These are phyloP conservation scores for Heteromormyrus szaboi DNA, from an alignment of 2,797 vertebrate species.

Conservation along the genomic window DNA sequence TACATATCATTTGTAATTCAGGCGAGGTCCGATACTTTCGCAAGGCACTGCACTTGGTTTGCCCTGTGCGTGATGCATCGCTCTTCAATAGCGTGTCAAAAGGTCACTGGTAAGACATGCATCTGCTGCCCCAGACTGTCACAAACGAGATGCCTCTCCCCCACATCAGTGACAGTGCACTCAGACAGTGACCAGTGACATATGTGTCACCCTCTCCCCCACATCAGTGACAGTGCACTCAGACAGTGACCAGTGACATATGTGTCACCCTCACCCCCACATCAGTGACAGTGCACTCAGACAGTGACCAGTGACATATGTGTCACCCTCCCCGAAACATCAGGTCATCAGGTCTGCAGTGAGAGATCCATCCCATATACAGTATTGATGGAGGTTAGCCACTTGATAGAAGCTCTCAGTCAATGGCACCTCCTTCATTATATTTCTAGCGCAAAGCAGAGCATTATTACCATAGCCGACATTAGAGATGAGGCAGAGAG, in stretches of 20 bases:
- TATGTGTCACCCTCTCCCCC: background rate
- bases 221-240: background rate
- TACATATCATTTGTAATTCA: background rate
- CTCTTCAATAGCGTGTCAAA: background rate
- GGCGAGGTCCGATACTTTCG: background rate
- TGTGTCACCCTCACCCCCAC: background rate
- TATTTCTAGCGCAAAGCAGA: background rate
- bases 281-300: background rate
- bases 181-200: background rate
- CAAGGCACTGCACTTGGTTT: background rate
- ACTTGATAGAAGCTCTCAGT: background rate
- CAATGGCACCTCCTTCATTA: background rate
- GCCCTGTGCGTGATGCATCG: background rate
- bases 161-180: background rate
- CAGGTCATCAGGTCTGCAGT: background rate
- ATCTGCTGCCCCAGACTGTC: background rate
- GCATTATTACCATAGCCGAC: background rate
- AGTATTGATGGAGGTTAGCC: background rate
- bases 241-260: background rate
- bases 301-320: background rate
- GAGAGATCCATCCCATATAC: background rate
- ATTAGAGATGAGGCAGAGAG: background rate
- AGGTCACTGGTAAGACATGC: background rate
- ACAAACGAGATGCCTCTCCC: background rate
- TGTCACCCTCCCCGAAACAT: background rate